Evolutionary conservation across 1,140 invertebrate species (phyloP).

Genomic region (Drosophila quadrilineata): DNA sequence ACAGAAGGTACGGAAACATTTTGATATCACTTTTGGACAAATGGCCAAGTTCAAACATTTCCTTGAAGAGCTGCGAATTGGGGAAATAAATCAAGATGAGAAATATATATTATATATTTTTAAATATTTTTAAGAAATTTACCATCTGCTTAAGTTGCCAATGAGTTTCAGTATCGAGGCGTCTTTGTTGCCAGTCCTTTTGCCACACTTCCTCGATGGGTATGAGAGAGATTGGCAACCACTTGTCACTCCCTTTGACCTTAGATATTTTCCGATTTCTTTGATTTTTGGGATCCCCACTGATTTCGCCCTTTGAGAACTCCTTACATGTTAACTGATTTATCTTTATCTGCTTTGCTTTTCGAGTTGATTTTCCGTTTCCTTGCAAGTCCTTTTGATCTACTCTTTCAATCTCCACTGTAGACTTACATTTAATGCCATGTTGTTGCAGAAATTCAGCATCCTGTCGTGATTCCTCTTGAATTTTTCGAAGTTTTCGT

Average conservation of each 20-base stretch:
- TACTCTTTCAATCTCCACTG: no score
- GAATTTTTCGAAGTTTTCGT: conserved; percentile 40
- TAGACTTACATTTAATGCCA: neutral
- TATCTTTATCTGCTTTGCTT: no score
- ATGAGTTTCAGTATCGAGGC: conserved; percentile 33
- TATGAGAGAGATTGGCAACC: conserved; percentile 38
- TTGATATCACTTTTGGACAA: conserved; percentile 72
- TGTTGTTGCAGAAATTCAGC: conserved; percentile 42
- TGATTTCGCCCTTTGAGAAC: no score
- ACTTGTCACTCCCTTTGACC: conserved; percentile 4
- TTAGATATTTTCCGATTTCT: no score
- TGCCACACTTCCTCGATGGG: conserved; percentile 20
- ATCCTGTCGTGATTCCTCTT: conserved; percentile 36
- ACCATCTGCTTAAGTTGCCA: conserved; percentile 30
- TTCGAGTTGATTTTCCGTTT: no score
- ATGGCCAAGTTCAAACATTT: conserved; percentile 59
- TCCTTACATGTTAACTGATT: no score
- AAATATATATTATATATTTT: neutral
- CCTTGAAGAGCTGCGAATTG: conserved; percentile 48
- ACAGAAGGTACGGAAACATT: conserved; percentile 55
- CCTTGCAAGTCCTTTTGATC: no score
- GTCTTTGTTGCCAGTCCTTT: conserved; percentile 41
- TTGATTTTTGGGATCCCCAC: no score
- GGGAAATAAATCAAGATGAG: neutral
- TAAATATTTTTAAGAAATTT: neutral